Evolutionary conservation across 2,888 invertebrate species (phyloP).

Genomic region (Drosophila demipolita): DNA sequence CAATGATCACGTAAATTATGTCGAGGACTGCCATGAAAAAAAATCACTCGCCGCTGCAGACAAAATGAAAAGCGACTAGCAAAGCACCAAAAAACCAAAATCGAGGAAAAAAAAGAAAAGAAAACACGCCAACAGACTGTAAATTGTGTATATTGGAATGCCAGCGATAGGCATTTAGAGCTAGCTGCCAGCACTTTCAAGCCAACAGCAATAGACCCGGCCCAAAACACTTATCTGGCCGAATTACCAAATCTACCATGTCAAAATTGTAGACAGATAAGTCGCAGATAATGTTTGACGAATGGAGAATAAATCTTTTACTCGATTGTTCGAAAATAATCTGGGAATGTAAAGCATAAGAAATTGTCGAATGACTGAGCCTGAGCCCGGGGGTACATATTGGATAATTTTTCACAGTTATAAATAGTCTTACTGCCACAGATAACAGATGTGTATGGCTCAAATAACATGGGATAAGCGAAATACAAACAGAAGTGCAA

Average conservation of each 20-base stretch:
- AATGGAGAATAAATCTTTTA: slow-evolving; percentile 11
- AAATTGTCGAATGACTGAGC: not conserved
- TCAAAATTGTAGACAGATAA: slow-evolving; percentile 9
- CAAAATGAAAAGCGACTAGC: slow-evolving; percentile 55
- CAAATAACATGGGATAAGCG: not conserved
- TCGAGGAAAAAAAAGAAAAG: slow-evolving; percentile 23
- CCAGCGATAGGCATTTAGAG: slow-evolving; percentile 73
- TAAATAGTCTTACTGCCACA: not conserved
- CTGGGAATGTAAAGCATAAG: not conserved
- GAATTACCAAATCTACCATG: slow-evolving; percentile 9
- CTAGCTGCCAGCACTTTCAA: slow-evolving; percentile 35
- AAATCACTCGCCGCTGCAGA: slow-evolving; percentile 42
- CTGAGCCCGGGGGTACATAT: not conserved
- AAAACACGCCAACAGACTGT: slow-evolving; percentile 37
- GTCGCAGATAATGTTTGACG: not conserved
- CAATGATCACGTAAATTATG: slow-evolving; percentile 82
- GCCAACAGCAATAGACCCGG: slow-evolving; percentile 26
- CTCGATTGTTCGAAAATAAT: not conserved
- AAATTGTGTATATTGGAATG: slow-evolving; percentile 70
- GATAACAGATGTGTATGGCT: not conserved
- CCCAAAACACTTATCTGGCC: slow-evolving; percentile 38
- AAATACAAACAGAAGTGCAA: not conserved
- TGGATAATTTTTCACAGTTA: not conserved
- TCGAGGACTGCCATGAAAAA: slow-evolving; percentile 68
- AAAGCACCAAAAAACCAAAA: slow-evolving; percentile 37